Conservation (phyloP, 1,140 invertebrate genomes). For the Solenopsis invicta region DNA sequence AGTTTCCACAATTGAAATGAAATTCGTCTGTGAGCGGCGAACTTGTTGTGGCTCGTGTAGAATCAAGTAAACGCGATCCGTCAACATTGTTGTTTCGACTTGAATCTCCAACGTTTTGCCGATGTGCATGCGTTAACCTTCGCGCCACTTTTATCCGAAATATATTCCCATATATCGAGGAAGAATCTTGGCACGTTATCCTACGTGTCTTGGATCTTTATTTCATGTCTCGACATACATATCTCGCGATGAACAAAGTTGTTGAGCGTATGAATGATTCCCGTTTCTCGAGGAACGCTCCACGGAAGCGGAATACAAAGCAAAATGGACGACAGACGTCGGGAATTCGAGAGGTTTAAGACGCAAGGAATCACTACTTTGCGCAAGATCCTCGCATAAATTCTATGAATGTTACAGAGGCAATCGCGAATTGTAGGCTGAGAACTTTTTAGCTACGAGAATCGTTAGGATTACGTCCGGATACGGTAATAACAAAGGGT, state of each 20-base stretch:
- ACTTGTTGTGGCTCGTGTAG: neutral
- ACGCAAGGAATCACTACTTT: constrained; percentile 14
- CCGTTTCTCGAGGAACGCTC: constrained; percentile 15
- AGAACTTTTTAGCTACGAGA: neutral
- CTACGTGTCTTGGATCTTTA: constrained; percentile 50
- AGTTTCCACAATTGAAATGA: constrained; percentile 52
- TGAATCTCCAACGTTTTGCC: neutral
- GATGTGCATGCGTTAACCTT: constrained; percentile 34
- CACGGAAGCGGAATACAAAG: constrained; percentile 46
- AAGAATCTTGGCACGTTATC: constrained; percentile 44
- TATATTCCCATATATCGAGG: constrained; percentile 17
- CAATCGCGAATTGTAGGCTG: neutral
- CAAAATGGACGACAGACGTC: constrained; percentile 23
- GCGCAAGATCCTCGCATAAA: neutral
- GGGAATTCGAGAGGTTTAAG: constrained; percentile 38
- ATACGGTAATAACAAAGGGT: neutral
- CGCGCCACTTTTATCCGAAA: constrained; percentile 17
- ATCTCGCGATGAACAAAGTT: constrained; percentile 48
- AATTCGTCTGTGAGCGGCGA: constrained; percentile 25
- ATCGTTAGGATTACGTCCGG: neutral
- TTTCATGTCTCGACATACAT: constrained; percentile 56
- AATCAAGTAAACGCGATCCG: constrained; percentile 43
- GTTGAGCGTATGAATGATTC: constrained; percentile 63
- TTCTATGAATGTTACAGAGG: neutral
- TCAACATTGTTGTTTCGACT: constrained; percentile 16